Evolutionary conservation across 2,888 invertebrate species (phyloP).

Genomic region (Cryptocephalus moraei): DNA sequence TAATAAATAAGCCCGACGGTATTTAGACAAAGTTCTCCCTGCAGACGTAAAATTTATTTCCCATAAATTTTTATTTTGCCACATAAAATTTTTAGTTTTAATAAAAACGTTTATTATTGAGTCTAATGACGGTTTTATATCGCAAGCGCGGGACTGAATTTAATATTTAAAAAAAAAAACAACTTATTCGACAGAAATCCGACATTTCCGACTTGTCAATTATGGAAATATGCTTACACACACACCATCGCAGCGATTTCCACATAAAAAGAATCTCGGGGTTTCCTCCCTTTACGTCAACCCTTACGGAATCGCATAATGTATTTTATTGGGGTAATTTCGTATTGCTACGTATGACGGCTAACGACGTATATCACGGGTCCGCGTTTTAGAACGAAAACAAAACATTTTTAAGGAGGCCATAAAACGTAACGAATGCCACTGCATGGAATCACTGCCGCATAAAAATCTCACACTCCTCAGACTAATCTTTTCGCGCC

Average conservation of each 20-base stretch:
- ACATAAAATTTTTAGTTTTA: too few species aligned
- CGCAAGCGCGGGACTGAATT: too few species aligned
- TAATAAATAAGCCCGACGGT: too few species aligned
- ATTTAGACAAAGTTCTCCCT: too few species aligned
- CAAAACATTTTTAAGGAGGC: slow-evolving; percentile 20
- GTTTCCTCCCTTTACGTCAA: slow-evolving; percentile 1
- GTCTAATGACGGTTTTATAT: too few species aligned
- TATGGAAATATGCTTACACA: slow-evolving; percentile 7
- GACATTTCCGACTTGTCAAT: slow-evolving; percentile 11
- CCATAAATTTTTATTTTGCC: too few species aligned
- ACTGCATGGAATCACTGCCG: slow-evolving; percentile 17
- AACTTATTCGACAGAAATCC: too few species aligned
- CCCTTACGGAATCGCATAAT: slow-evolving; percentile 7
- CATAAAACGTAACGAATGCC: slow-evolving; percentile 23
- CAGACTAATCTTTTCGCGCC: slow-evolving; percentile 26
- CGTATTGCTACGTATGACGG: slow-evolving; percentile 13
- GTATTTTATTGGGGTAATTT: slow-evolving; percentile 19
- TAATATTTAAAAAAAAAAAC: too few species aligned
- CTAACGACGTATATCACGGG: slow-evolving; percentile 12
- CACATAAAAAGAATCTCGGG: slow-evolving; percentile 11
- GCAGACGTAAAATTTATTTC: too few species aligned
- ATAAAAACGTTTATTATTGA: too few species aligned
- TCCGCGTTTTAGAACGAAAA: slow-evolving; percentile 13
- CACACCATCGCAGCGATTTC: slow-evolving; percentile 4
- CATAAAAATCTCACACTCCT: slow-evolving; percentile 23